These are phyloP conservation scores for Papilio xuthus DNA, from an alignment of 1,140 invertebrate species.

Conservation along the genomic window DNA sequence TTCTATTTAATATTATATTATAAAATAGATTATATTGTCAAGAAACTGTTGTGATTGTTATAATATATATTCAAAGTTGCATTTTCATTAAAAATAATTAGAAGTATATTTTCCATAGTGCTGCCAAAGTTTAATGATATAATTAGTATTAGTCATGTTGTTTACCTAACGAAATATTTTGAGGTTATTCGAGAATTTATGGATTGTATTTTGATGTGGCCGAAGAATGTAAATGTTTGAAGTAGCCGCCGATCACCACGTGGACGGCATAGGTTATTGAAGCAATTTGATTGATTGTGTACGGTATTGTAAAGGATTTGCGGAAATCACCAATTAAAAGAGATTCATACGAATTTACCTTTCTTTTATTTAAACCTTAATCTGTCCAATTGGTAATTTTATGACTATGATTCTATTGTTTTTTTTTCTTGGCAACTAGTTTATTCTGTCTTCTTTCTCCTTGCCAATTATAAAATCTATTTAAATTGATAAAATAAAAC, in stretches of 20 bases:
- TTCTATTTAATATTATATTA: conserved; percentile 60
- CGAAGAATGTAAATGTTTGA: conserved; percentile 57
- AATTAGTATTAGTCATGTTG: conserved; percentile 75
- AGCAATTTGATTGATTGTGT: conserved; percentile 40
- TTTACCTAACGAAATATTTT: conserved; percentile 74
- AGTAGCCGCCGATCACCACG: neutral
- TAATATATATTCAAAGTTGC: conserved; percentile 77
- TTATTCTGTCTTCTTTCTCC: too few species aligned
- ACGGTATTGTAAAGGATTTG: conserved; percentile 67
- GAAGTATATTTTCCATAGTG: conserved; percentile 81
- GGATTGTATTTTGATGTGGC: conserved; percentile 71
- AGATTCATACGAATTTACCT: conserved; percentile 56
- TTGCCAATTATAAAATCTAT: conserved; percentile 5
- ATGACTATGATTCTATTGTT: too few species aligned
- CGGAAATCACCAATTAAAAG: conserved; percentile 72
- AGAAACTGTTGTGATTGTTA: conserved; percentile 80
- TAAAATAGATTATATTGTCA: conserved; percentile 67
- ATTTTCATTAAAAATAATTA: conserved; percentile 79
- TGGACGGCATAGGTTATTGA: conserved; percentile 26
- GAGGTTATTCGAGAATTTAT: conserved; percentile 74
- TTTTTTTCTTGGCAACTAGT: too few species aligned
- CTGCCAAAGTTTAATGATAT: conserved; percentile 78
- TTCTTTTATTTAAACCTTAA: conserved; percentile 43
- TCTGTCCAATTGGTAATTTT: neutral
- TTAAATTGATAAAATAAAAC: conserved; percentile 56